These are phyloP conservation scores for Halocynthia roretzi DNA, from an alignment of 23 tunicate species.

Conservation along the genomic window DNA sequence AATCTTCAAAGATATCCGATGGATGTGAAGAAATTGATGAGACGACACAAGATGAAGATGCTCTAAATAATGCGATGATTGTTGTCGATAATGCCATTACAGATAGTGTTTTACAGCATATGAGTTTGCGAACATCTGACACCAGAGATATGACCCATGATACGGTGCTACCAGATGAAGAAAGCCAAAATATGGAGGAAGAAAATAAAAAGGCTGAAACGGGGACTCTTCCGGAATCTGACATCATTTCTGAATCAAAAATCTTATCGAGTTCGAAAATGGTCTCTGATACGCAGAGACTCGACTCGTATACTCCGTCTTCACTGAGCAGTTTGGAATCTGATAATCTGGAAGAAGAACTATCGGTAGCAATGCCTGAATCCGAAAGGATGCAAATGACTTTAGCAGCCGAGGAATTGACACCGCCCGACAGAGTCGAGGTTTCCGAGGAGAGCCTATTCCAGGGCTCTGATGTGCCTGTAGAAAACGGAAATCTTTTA, in stretches of 20 bases:
- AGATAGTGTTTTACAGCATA: too few relatives aligned
- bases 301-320: slow-evolving; percentile 5
- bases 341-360: not conserved
- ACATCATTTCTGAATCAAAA: not conserved
- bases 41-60: too few relatives aligned
- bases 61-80: too few relatives aligned
- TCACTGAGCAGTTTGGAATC: not conserved
- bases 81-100: too few relatives aligned
- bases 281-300: not conserved
- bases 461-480: too few relatives aligned
- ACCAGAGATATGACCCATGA: not conserved
- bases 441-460: too few relatives aligned
- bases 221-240: not conserved
- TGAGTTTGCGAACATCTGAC: not conserved
- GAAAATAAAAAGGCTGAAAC: not conserved
- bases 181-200: not conserved
- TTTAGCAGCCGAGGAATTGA: not conserved
- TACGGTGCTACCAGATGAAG: not conserved
- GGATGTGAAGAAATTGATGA: too few relatives aligned
- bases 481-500: too few relatives aligned
- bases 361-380: not conserved
- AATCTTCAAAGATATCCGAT: too few relatives aligned
- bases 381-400: not conserved
- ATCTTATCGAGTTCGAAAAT: not conserved
- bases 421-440: not conserved